phyloP scores from a whole-genome alignment of 2,113 vertebrate genomes.

The Myiagra hebetior region DNA sequence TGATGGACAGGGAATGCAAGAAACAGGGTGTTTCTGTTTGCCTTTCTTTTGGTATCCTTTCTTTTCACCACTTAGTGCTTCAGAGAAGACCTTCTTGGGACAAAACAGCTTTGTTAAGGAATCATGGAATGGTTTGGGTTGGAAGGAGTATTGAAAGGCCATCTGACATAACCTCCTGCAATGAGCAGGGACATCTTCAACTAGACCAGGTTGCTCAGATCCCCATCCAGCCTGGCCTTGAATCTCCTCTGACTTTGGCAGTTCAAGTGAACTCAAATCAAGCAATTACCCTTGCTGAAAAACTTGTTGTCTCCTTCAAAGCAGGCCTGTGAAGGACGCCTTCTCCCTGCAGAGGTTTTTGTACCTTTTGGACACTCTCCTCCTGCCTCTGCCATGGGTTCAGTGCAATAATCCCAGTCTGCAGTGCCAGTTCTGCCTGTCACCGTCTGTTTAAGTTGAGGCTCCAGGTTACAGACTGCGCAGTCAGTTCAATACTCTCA shows the following conservation, averaged over 20 bases:
- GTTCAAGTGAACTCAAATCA: neutral
- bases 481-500: neutral
- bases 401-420: neutral
- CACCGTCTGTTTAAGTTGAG: neutral
- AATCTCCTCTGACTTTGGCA: neutral
- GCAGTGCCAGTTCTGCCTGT: neutral
- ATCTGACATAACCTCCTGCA: neutral
- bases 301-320: neutral
- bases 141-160: neutral
- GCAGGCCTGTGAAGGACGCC: neutral
- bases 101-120: neutral
- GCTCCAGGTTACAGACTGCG: constrained; percentile 9
- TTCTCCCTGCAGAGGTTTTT: neutral
- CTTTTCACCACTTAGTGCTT: neutral
- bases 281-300: neutral
- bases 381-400: neutral
- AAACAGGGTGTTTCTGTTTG: neutral
- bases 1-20: neutral
- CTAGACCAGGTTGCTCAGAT: neutral
- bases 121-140: neutral
- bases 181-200: neutral
- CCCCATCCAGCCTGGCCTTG: neutral
- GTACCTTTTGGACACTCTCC: neutral
- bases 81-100: neutral
- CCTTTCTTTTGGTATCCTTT: neutral